Evolutionary conservation across 30 jellyfish, hydroid and myxozoan genomes (phyloP), one percentile per base, ranked within the genome.

Genomic region (Hydractinia echinata): DNA sequence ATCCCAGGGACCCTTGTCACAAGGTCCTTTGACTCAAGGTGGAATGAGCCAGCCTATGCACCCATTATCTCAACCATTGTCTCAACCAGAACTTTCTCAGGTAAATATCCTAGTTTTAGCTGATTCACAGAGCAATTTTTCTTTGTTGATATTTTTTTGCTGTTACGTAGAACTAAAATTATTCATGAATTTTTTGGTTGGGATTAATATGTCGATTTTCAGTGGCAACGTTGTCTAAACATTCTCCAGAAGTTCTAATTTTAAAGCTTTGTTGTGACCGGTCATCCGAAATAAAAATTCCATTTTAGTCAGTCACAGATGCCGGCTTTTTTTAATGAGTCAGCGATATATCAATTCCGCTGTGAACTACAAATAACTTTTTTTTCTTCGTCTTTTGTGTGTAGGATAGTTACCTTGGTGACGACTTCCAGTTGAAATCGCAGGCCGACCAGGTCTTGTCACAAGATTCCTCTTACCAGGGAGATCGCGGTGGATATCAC

Each of bases 401-500:
- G 10, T 91, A 93, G 99, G 99, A 93, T 85, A 93, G 99, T 83
- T 93, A 87, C 85, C 84, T 88, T 72, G 96, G 95, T 18, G 99
- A 93, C 18, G 99, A 93, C 77, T 93, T 93, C 95, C 96, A 93
- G 76, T 77, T 93, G 86, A 93, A 93, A 72, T 93, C 99, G 62
- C 99, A 93, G 70, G 95, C 99, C 66, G 99, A 93, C 62, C 99
- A 93, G 54, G 99, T 84, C 58, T 83, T 93, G 82, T 93, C 99
- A 7, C 99, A 93, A 83, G 99, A 93, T 82, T 93, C 99, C 69
- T 88, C 99, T 15, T 93, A 87, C 79, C 99, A 93, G 76, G 99
- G 99, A 19, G 99, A 93, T 89, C 88, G 96, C 48, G 99, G 99
- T 78, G 96, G 99, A 79, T 93, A 93, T 82, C 99, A 93, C 80